Evolutionary conservation across 2,113 vertebrate genomes (phyloP).

Genomic region (Oryzias woworae): DNA sequence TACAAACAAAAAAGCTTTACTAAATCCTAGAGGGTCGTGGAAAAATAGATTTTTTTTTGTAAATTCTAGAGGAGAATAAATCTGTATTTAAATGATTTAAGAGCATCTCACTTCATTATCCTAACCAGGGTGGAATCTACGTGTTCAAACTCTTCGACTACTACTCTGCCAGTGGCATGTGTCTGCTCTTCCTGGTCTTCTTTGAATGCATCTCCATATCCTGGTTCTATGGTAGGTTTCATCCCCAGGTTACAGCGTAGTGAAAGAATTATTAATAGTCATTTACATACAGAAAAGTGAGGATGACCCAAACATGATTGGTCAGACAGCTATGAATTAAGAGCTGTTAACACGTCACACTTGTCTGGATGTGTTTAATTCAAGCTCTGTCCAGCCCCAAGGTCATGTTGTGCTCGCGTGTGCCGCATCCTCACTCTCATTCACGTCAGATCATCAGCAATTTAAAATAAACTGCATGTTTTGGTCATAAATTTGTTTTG

Average conservation of each 20-base stretch:
- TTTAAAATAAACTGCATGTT: constrained; percentile 67
- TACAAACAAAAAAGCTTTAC: constrained; percentile 1
- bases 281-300: background rate
- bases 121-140: constrained; percentile 90
- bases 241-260: background rate
- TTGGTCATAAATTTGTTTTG: constrained; percentile 36
- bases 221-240: constrained; percentile 91
- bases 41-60: background rate
- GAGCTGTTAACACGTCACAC: background rate
- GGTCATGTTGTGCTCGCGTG: constrained; percentile 41
- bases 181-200: constrained; percentile 96
- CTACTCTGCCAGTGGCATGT: constrained; percentile 98
- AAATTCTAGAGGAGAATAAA: constrained; percentile 12
- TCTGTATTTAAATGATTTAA: background rate
- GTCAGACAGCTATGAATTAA: background rate
- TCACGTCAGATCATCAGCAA: constrained; percentile 53
- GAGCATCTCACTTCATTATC: constrained; percentile 6
- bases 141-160: constrained; percentile 99
- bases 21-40: background rate
- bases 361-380: constrained; percentile 21
- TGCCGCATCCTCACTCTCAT: constrained; percentile 54
- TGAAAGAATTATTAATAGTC: background rate
- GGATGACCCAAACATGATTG: background rate
- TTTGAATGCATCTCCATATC: constrained; percentile 99
- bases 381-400: constrained; percentile 44